Evolutionary conservation across 2,113 vertebrate species (phyloP).

Genomic region (Chloropsis cyanopogon): DNA sequence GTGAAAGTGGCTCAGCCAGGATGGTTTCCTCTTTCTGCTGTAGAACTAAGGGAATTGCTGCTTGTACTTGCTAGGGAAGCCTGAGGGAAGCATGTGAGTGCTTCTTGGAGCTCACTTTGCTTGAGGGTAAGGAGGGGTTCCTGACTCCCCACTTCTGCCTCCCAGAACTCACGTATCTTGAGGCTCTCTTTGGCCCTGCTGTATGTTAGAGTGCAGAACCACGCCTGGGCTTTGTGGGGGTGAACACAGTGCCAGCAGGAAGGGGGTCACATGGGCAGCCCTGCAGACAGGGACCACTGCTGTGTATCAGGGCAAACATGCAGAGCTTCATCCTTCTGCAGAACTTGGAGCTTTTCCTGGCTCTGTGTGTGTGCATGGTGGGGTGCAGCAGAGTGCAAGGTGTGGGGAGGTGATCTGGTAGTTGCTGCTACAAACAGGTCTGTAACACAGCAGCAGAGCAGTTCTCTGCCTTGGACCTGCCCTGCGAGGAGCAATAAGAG

Average conservation of each 20-base stretch:
- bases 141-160: background rate
- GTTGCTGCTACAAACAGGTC: background rate
- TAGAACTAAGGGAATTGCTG: background rate
- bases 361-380: background rate
- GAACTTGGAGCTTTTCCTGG: background rate
- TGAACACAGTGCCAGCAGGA: background rate
- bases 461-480: background rate
- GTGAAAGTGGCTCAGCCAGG: background rate
- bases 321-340: background rate
- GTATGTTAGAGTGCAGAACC: background rate
- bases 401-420: background rate
- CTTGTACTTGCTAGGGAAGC: background rate
- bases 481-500: background rate
- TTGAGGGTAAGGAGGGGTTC: background rate
- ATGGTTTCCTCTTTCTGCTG: background rate
- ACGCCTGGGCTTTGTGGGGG: background rate
- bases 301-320: fast-evolving
- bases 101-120: background rate
- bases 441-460: background rate
- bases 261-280: background rate
- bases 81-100: background rate
- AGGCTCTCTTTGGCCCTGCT: background rate
- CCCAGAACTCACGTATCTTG: fast-evolving
- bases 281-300: background rate
- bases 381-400: background rate